Evolutionary conservation across 2,888 invertebrate species (phyloP), one percentile per base, ranked within the genome.

Genomic region (Drosophila limbata): DNA sequence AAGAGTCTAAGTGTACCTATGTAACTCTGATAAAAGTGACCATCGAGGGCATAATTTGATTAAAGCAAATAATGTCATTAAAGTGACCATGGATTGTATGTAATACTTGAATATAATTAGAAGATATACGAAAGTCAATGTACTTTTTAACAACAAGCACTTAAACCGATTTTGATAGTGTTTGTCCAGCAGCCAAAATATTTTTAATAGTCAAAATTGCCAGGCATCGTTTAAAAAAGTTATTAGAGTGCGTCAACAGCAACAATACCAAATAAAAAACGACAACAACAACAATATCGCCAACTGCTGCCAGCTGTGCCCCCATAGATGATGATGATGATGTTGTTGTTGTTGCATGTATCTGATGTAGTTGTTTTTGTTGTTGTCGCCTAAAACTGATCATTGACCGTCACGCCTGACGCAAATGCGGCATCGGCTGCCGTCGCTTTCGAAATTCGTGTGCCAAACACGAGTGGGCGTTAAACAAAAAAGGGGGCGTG

Each of bases 371-470:
- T 55, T 66, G 50, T 57, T 60, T 37, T 56, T 74, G 75, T 62
- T 75, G 67, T 31, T 44, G 76, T 64, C 57, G 73, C 45, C 67
- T 50, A 78, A 83, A 84, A 79, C 68, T 86, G 85, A 89, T 82
- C 86, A 89, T 86, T 86, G 86, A 86, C 86, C 89, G 86, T 86
- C 89, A 89, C 86, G 86, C 88, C 86, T 82, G 79, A 89, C 73
- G 86, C 73, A 78, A 67, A 75, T 67, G 50, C 65, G 60, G 62
- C 77, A 56, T 37, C 67, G 50, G 42, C 66, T 25, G 63, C 65
- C 70, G 60, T 65, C 62, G 75, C 83, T 84, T 84, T 86, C 87
- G 70, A 88, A 84, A 86, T 68, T 82, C 86, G 86, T 88, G 88
- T 85, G 85, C 80, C 85, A 62, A 42, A 50, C 51, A 45, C 57